Evolutionary conservation across 2,113 vertebrate species (phyloP).

Genomic region (Callospermophilus lateralis): DNA sequence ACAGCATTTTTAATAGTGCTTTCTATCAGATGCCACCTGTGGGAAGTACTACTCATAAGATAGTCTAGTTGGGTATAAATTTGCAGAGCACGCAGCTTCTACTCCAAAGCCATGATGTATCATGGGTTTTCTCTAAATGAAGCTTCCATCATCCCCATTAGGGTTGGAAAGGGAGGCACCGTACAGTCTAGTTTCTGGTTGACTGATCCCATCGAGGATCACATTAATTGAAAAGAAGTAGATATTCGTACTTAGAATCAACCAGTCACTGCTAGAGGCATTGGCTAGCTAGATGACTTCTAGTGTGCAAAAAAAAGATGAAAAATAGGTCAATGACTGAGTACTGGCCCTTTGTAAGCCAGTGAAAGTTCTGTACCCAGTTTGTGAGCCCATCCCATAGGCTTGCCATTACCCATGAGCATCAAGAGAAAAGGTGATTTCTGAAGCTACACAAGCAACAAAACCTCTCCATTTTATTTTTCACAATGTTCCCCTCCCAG

Average conservation of each 20-base stretch:
- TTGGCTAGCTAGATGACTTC: neutral
- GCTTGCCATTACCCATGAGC: neutral
- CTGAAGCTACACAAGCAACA: neutral
- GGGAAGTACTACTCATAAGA: neutral
- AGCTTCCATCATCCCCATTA: no score
- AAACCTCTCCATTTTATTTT: neutral
- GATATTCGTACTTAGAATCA: neutral
- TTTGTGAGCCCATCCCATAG: neutral
- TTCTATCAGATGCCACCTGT: neutral
- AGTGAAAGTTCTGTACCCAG: neutral
- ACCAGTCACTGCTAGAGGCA: neutral
- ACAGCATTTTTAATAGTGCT: neutral
- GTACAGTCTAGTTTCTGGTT: neutral
- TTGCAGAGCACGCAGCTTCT: neutral
- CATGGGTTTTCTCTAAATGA: neutral
- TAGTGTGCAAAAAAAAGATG: neutral
- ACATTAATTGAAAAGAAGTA: neutral
- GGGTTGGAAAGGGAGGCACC: neutral
- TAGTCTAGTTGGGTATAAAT: neutral
- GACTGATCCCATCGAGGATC: neutral
- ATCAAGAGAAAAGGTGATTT: neutral
- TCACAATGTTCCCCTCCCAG: neutral
- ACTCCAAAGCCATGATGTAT: neutral
- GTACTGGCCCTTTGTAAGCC: neutral
- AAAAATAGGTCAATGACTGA: neutral